These are phyloP conservation scores for Picathartes gymnocephalus DNA, from an alignment of 2,113 vertebrate species.

Conservation along the genomic window DNA sequence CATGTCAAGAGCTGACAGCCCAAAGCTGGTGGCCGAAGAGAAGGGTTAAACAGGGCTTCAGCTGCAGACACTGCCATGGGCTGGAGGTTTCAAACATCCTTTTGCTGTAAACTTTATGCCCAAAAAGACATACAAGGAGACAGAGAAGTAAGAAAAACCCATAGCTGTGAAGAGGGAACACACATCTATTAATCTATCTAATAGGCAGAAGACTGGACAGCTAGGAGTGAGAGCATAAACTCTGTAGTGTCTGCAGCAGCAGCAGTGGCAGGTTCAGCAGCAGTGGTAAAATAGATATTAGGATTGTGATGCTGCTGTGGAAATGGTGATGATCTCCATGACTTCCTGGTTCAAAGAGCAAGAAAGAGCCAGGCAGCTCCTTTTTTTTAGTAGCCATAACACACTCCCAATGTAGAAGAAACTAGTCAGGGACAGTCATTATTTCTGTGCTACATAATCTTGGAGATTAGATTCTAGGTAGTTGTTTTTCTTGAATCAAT, in stretches of 20 bases:
- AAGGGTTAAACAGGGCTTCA: neutral
- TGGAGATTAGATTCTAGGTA: neutral
- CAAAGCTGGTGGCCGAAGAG: neutral
- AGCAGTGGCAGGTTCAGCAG: neutral
- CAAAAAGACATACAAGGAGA: neutral
- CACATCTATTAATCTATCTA: neutral
- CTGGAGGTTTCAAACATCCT: neutral
- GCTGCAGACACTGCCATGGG: neutral
- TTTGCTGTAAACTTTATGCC: neutral
- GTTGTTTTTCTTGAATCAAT: neutral
- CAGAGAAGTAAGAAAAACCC: neutral
- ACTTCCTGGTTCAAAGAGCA: neutral
- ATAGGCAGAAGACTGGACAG: neutral
- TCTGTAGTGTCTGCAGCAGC: neutral
- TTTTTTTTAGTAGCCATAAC: neutral
- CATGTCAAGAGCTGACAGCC: neutral
- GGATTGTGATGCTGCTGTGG: neutral
- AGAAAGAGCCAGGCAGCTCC: neutral
- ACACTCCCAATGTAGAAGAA: neutral
- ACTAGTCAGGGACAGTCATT: neutral
- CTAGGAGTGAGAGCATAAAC: neutral
- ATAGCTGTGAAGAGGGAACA: neutral
- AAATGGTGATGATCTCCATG: neutral
- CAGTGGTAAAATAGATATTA: neutral
- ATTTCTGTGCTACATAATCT: neutral